A percentile compares a stretch with the other conserved stretches of the same genome.
These are phyloP conservation scores for Bradypodion ventrale DNA, from an alignment of 2,797 vertebrate genomes.

Conservation along the genomic window DNA sequence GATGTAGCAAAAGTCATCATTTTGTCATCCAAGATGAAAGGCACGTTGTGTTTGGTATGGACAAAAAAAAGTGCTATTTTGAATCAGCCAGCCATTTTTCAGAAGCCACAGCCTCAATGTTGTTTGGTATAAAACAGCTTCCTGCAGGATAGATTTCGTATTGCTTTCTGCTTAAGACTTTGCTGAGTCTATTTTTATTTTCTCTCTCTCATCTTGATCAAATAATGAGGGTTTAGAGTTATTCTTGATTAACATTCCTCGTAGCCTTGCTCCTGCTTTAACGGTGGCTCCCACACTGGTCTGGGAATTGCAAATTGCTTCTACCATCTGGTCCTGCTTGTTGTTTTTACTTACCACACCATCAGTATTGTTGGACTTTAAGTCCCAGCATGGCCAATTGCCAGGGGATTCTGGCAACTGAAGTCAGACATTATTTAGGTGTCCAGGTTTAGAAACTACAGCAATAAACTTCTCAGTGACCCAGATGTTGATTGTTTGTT, in stretches of 20 bases:
- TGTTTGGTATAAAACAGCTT: slow-evolving; percentile 52
- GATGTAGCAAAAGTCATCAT: slow-evolving; percentile 53
- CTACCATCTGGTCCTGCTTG: no score
- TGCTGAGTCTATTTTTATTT: slow-evolving; percentile 27
- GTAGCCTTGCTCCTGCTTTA: background rate
- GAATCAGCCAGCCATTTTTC: slow-evolving; percentile 58
- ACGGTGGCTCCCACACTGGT: background rate
- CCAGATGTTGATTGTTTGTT: no score
- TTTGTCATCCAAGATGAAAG: slow-evolving; percentile 63
- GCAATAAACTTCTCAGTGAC: no score
- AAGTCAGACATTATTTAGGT: no score
- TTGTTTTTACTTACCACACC: background rate
- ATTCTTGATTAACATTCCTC: no score
- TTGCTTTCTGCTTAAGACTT: slow-evolving; percentile 35
- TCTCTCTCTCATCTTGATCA: slow-evolving; percentile 28
- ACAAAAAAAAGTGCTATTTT: slow-evolving; percentile 48
- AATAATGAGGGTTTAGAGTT: background rate
- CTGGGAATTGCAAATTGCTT: background rate
- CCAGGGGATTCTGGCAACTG: no score
- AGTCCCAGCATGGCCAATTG: no score
- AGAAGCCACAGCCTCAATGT: slow-evolving; percentile 45
- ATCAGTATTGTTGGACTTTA: no score
- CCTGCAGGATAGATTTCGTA: slow-evolving; percentile 6
- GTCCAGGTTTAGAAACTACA: no score
- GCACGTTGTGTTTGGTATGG: slow-evolving; percentile 58